Base-by-base conservation (phyloP, 2,888 invertebrate species). In the Scaptomyza flava region DNA sequence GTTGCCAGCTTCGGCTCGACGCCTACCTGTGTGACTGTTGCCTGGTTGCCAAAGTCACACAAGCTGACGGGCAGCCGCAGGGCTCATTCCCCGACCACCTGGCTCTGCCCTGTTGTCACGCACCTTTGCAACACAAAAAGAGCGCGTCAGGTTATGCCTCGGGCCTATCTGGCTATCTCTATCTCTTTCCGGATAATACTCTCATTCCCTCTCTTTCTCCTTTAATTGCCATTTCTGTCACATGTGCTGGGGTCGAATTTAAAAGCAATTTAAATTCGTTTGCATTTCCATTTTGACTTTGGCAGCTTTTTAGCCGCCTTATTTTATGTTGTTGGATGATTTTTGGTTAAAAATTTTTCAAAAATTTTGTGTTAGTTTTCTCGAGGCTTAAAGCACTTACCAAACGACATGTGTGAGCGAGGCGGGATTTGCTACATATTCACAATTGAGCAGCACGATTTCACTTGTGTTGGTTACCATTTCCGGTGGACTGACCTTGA, bases 341-440 rank as follows among this genome's bases (percentile, higher is more conserved):
- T 52, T 12, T 30, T 14, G 47, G 11, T 33, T 47, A 33, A 0
- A 47, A 6, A 20, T 34, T 54, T 54, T 65, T 20, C 46, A 1
- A 12, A 6, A 12, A 43, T 48, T 53, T 33, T 9, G 14, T 45
- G 42, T 43, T 73, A 47, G 60, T 62, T 68, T 52, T 30, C 6
- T 33, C 17, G 9, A 4, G n/a, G 46, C 36, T 56, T 65, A 48
- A 52, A 48, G 66, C 42, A 89, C 90, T 91, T 89, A 97, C 98
- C 98, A 98, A 81, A 94, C 93, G 52, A 96, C 96, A 74, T 94
- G 94, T 50, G 93, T 94, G 34, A 98, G 93, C 9, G 95, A 94
- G 27, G 96, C 95, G 0, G 98, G 98, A 92, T 98, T 98, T 61
- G 98, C 96, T 75, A 95, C 95, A 90, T 97, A 97, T 82, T 95